Conservation (phyloP, 1,140 invertebrate species). For the Temnothorax nylanderi region DNA sequence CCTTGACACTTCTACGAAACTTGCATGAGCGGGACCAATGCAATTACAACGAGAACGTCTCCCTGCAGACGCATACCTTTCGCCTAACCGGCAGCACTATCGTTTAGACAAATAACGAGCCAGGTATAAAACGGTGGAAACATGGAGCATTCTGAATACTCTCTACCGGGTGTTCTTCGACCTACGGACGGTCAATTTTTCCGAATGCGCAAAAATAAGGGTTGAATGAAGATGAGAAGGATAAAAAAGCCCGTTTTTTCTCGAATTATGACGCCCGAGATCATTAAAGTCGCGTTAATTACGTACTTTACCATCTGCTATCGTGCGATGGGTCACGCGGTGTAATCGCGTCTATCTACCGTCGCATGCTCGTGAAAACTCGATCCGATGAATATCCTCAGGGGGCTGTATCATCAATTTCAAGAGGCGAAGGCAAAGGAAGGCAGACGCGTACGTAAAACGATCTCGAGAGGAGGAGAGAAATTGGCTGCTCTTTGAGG, state of each 20-base stretch:
- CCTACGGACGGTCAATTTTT: background rate
- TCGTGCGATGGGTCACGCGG: background rate
- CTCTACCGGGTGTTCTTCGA: background rate
- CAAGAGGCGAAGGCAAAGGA: background rate
- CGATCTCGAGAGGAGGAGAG: slow-evolving; percentile 14
- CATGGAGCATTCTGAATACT: background rate
- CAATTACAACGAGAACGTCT: slow-evolving; percentile 32
- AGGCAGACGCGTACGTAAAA: slow-evolving; percentile 3
- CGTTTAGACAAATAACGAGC: slow-evolving; percentile 4
- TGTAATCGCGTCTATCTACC: slow-evolving; percentile 19
- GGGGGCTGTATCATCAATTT: slow-evolving; percentile 21
- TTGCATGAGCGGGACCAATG: slow-evolving; percentile 9
- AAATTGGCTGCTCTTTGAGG: slow-evolving; percentile 31
- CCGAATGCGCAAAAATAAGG: background rate
- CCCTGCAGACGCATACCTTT: background rate
- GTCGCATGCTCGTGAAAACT: slow-evolving; percentile 21
- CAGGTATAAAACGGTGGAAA: background rate
- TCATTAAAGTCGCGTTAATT: background rate
- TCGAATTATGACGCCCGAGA: background rate
- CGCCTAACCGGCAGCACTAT: background rate
- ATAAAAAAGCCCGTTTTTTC: no score
- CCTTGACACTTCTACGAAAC: slow-evolving; percentile 36
- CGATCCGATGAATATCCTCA: slow-evolving; percentile 42
- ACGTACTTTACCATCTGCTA: background rate
- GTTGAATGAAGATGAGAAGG: background rate